Percentiles rank a stretch among this genome's conserved stretches.
phyloP scores from a whole-genome alignment of 1,140 invertebrate species.

The Magallana angulata region DNA sequence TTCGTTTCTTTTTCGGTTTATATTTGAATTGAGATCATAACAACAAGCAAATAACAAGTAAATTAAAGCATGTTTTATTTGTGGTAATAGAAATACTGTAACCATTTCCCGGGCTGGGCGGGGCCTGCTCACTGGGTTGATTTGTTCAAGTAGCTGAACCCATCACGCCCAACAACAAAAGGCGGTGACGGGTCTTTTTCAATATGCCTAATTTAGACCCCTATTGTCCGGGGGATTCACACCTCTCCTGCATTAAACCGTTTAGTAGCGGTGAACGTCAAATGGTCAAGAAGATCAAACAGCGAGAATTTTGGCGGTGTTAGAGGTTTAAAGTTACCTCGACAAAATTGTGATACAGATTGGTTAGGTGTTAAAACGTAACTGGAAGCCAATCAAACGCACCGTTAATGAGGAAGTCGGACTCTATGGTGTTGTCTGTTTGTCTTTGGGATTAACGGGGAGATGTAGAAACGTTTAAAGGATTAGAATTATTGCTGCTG shows the following conservation, averaged over 20 bases:
- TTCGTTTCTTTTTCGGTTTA: background rate
- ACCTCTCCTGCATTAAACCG: conserved; percentile 11
- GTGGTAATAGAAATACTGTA: no score
- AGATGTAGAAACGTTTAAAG: background rate
- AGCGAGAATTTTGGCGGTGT: background rate
- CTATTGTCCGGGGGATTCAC: background rate
- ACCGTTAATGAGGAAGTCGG: background rate
- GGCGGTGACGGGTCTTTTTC: conserved; percentile 17
- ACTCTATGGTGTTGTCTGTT: background rate
- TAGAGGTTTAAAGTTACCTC: conserved; percentile 11
- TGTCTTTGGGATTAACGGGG: background rate
- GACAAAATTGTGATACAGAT: background rate
- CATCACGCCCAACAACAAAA: conserved; percentile 15
- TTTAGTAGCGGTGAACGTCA: conserved; percentile 4
- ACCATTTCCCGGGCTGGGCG: background rate
- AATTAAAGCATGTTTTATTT: no score
- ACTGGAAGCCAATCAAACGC: background rate
- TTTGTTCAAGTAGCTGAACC: background rate
- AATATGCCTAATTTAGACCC: conserved; percentile 25
- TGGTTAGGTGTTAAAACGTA: background rate
- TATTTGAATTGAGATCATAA: no score
- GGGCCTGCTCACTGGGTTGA: background rate
- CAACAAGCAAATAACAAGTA: no score
- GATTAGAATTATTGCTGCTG: background rate
- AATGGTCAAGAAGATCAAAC: conserved; percentile 27